Base-by-base conservation (phyloP, 2,797 vertebrate species). In the Ctenochaetus hawaiiensis region DNA sequence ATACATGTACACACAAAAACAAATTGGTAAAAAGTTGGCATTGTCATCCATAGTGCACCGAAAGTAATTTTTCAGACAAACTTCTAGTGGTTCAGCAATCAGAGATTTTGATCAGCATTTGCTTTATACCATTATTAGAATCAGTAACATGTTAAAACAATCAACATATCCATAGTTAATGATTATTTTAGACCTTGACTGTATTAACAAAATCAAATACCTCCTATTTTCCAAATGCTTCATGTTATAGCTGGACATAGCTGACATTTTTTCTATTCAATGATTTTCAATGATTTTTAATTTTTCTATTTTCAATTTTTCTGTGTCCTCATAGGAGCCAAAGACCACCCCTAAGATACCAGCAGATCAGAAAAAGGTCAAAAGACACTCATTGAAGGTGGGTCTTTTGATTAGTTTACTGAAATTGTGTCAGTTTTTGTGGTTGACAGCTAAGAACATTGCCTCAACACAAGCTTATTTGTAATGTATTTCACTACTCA, bases 361-460 rank as follows among this genome's bases (percentile, higher is more conserved):
- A 73, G 67, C 72, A 67, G 93, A 93, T n/a, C 51, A 93, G 74
- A 94, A 91, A 84, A 90, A 79, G 23, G 30, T 80, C 13, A 94
- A 92, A 86, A 92, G 95, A 68, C 91, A 88, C 39, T 95, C 95
- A 9, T 68, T 94, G 18, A 96, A 95, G 93, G 96, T 95, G 76
- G 82, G 63, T 63, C 0, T 66, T 51, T 43, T 23, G 1, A 68
- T 70, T 0, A 34, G 14, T 71, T 26, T 10, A 22, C 0, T 8
- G 1, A 1, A 48, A 41, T 1, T 10, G 30, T 34, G 30, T 34
- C 30, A 1, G 30, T 34, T 34, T 34, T 6, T 34, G 30, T 34
- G 30, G 30, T 34, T 34, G 30, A 34, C 30, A 34, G 30, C 30
- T 34, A 34, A 6, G 1, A 34, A 34, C 30, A 34, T 34, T 7